These are phyloP conservation scores for Caenorhabditis sp. DNA, from an alignment of 2,888 invertebrate genomes.

Conservation along the genomic window DNA sequence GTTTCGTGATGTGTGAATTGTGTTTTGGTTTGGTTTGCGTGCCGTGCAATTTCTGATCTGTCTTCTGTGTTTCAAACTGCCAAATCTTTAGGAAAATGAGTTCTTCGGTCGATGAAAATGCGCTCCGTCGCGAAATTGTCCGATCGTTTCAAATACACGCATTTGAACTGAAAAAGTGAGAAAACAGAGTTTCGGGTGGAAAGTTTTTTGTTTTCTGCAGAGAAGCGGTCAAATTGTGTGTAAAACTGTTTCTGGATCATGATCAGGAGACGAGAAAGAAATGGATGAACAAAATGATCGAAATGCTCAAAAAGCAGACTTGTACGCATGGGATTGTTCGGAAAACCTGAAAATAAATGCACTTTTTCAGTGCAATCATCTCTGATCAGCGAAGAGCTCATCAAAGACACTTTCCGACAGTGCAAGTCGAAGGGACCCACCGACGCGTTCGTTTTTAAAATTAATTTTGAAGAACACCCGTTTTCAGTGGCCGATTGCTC, in stretches of 20 bases:
- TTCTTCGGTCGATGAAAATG: conserved; percentile 14
- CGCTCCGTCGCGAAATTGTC: conserved; percentile 44
- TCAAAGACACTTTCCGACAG: conserved; percentile 51
- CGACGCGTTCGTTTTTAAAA: conserved; percentile 48
- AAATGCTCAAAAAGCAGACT: conserved; percentile 66
- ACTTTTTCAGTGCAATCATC: conserved; percentile 47
- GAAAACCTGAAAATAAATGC: neutral
- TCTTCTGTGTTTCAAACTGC: too few species aligned
- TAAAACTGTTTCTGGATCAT: conserved; percentile 50
- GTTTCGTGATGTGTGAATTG: conserved; percentile 4
- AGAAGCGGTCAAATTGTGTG: conserved; percentile 63
- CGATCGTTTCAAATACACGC: conserved; percentile 56
- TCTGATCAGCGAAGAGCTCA: conserved; percentile 41
- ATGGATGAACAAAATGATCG: conserved; percentile 65
- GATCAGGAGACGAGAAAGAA: conserved; percentile 60
- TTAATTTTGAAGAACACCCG: too few species aligned
- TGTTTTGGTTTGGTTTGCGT: conserved; percentile 25
- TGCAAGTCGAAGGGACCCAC: conserved; percentile 56
- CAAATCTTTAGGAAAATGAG: conserved; percentile 4
- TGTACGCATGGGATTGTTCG: conserved; percentile 35
- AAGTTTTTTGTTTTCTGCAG: conserved; percentile 18
- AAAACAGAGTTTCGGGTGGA: neutral
- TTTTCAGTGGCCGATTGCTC: conserved; percentile 60
- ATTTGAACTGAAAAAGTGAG: conserved; percentile 52
- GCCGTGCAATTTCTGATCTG: conserved; percentile 34